These are phyloP conservation scores for Empidonax alnorum DNA, from an alignment of 2,113 vertebrate species.

Conservation along the genomic window DNA sequence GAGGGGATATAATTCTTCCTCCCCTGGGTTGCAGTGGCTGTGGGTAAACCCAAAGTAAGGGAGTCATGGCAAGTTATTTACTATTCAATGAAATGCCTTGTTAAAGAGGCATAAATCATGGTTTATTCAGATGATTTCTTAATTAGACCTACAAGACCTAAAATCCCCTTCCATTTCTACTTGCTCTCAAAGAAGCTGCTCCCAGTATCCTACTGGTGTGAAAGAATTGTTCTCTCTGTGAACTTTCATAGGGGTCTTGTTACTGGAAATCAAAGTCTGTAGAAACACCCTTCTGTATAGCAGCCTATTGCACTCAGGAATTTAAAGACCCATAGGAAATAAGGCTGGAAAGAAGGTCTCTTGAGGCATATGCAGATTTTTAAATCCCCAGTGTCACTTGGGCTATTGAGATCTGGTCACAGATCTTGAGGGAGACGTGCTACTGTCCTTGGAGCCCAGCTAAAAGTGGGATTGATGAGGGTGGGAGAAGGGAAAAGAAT, in stretches of 20 bases:
- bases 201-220: neutral
- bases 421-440: neutral
- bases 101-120: neutral
- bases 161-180: neutral
- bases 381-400: neutral
- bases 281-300: neutral
- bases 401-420: neutral
- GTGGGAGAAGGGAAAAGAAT: neutral
- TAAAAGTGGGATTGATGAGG: rapidly evolving
- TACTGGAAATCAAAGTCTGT: neutral
- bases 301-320: neutral
- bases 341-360: neutral
- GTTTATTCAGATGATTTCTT: neutral
- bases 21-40: neutral
- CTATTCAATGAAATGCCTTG: neutral
- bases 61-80: neutral
- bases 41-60: neutral
- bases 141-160: neutral
- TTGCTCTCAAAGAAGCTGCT: neutral
- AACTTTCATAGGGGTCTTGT: neutral
- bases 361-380: neutral
- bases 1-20: neutral
- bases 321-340: neutral
- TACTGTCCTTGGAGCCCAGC: neutral
- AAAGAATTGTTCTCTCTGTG: neutral